Conservation (phyloP, 2,797 vertebrate species). For the Alectoris magna region DNA sequence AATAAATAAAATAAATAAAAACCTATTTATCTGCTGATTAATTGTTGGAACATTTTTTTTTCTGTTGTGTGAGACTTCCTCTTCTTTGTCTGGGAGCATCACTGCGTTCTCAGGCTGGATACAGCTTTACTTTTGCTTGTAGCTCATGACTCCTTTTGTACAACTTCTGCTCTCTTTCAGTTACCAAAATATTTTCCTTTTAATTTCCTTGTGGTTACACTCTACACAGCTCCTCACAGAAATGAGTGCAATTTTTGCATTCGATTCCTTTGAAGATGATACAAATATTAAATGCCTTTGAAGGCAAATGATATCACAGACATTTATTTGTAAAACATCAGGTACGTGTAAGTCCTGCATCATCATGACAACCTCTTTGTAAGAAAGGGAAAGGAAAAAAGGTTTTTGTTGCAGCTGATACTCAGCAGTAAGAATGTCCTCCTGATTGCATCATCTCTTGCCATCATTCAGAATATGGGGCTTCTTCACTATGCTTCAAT, state of each 20-base stretch:
- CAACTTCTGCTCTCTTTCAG: neutral
- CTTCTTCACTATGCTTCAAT: neutral
- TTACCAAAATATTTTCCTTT: neutral
- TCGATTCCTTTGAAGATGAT: neutral
- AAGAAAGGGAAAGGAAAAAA: neutral
- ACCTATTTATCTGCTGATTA: neutral
- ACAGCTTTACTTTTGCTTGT: neutral
- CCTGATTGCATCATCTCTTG: neutral
- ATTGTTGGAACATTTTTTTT: neutral
- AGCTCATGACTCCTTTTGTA: neutral
- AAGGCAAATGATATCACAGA: neutral
- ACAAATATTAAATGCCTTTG: neutral
- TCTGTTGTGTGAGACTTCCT: neutral
- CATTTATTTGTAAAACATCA: neutral
- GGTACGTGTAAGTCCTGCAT: neutral
- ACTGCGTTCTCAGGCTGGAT: neutral
- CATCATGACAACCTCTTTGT: neutral
- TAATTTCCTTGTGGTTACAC: neutral
- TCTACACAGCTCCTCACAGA: neutral
- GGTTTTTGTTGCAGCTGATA: neutral
- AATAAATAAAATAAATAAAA: neutral
- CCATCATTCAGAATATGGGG: rapidly evolving
- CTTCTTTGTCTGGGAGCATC: neutral
- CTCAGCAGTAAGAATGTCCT: neutral
- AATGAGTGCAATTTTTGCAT: neutral